phyloP scores from a whole-genome alignment of 2,113 vertebrate species.

The Corapipo altera region DNA sequence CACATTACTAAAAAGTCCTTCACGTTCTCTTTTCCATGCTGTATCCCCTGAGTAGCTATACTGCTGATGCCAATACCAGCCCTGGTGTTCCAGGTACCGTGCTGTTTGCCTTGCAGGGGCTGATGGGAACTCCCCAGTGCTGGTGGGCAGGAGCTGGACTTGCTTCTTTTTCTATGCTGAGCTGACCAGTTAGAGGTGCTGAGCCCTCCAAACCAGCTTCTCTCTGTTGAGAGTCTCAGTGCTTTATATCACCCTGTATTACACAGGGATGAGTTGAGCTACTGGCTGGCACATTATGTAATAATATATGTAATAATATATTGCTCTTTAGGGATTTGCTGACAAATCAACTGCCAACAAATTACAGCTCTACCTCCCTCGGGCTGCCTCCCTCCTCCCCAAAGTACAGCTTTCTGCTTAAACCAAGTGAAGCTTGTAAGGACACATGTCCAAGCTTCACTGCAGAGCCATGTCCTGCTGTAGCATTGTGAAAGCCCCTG shows the following conservation, averaged over 20 bases:
- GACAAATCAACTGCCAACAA: neutral
- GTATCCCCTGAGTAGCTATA: neutral
- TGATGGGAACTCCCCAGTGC: rapidly evolving
- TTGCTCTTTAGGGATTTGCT: neutral
- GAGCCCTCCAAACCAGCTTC: neutral
- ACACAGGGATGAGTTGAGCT: neutral
- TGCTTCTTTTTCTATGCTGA: neutral
- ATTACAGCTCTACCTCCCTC: neutral
- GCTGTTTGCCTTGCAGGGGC: rapidly evolving
- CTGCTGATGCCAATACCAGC: neutral
- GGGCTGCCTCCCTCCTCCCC: neutral
- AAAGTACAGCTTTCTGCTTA: neutral
- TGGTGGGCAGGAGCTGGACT: neutral
- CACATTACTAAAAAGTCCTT: neutral
- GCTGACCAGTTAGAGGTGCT: neutral
- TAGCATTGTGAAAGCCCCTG: neutral
- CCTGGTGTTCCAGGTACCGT: rapidly evolving
- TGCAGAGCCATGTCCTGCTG: rapidly evolving
- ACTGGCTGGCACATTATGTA: neutral
- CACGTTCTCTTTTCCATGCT: rapidly evolving
- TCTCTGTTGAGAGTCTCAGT: neutral
- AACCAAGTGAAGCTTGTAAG: neutral
- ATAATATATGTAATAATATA: neutral
- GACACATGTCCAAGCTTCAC: no score
- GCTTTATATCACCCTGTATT: neutral